phyloP scores from a whole-genome alignment of 1,140 invertebrate species.

The Zophobas morio region DNA sequence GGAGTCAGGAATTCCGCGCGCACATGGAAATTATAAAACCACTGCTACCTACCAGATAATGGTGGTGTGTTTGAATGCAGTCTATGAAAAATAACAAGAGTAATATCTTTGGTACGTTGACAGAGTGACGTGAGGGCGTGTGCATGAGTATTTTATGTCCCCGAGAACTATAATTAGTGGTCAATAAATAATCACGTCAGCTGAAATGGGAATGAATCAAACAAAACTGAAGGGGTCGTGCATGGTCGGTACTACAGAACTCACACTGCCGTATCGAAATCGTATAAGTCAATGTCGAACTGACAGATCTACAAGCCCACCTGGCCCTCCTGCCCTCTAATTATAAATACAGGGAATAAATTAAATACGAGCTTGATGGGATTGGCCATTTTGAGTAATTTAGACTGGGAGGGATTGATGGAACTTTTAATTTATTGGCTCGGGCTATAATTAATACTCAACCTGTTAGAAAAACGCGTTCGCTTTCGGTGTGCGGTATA shows the following conservation, averaged over 20 bases:
- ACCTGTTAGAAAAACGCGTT: constrained; percentile 10
- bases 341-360: constrained; percentile 57
- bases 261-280: constrained; percentile 56
- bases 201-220: constrained; percentile 62
- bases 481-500: background rate
- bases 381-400: constrained; percentile 30
- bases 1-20: constrained; percentile 35
- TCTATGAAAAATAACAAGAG: constrained; percentile 41
- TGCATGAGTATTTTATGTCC: constrained; percentile 62
- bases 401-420: constrained; percentile 28
- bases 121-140: constrained; percentile 58
- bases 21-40: constrained; percentile 38
- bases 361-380: constrained; percentile 50
- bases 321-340: constrained; percentile 55
- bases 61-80: constrained; percentile 27
- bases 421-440: constrained; percentile 9
- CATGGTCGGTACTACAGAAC: constrained; percentile 52
- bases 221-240: constrained; percentile 41
- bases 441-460: constrained; percentile 12
- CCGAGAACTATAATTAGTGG: constrained; percentile 63
- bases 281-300: constrained; percentile 55
- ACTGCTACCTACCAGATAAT: constrained; percentile 32
- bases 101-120: constrained; percentile 35
- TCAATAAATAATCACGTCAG: constrained; percentile 64
- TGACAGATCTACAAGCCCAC: constrained; percentile 58